A percentile compares a stretch with the other conserved stretches of the same genome.
Conservation (phyloP, 2,113 vertebrate species). For the Regulus satrapa region DNA sequence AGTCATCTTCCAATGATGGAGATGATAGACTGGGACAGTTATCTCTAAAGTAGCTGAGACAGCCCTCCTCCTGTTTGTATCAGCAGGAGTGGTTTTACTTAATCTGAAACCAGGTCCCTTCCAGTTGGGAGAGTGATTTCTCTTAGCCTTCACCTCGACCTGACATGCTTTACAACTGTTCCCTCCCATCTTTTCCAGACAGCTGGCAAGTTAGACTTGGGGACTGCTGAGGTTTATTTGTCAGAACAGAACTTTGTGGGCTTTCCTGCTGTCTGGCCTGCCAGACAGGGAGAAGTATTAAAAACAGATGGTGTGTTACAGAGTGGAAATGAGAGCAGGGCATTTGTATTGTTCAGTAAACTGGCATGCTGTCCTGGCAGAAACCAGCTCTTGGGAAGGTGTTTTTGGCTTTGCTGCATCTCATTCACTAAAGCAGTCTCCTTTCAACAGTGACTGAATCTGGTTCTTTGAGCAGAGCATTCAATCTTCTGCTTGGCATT, state of each 20-base stretch:
- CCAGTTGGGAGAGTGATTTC: neutral
- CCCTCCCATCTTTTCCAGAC: neutral
- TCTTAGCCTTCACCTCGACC: neutral
- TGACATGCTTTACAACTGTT: neutral
- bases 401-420: neutral
- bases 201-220: neutral
- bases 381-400: neutral
- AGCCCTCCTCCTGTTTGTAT: neutral
- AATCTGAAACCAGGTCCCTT: neutral
- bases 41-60: rapidly evolving
- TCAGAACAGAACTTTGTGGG: neutral
- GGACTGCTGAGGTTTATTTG: neutral
- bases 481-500: neutral
- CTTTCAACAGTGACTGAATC: neutral
- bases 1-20: neutral
- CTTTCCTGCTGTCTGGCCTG: neutral
- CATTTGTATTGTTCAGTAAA: neutral
- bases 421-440: slow-evolving; percentile 6
- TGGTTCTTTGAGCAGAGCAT: neutral
- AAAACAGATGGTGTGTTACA: neutral
- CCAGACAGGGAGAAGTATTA: neutral
- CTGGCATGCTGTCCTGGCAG: neutral
- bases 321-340: neutral
- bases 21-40: neutral
- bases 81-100: neutral